Evolutionary conservation across 2,888 invertebrate genomes (phyloP).

Genomic region (Eupeodes latifasciatus): DNA sequence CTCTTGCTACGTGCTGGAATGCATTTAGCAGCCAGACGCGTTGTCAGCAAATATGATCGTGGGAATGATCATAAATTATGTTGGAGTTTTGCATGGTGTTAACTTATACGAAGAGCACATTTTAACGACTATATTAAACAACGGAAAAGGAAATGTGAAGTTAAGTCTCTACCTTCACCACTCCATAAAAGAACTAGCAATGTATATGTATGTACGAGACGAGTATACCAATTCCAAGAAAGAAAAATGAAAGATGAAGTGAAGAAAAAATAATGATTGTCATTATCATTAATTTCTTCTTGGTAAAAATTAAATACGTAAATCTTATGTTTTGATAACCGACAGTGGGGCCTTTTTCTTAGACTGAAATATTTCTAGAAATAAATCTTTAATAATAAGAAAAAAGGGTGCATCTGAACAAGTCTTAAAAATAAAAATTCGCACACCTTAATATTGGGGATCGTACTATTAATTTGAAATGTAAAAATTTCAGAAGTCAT

Average conservation of each 20-base stretch:
- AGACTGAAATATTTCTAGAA: no score
- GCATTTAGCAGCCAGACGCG: no score
- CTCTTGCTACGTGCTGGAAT: no score
- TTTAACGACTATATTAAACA: constrained; percentile 42
- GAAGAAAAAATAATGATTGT: constrained; percentile 22
- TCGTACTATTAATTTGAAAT: no score
- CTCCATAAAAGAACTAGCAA: constrained; percentile 10
- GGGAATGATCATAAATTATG: no score
- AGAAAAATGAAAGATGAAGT: constrained; percentile 8
- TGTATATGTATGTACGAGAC: neutral
- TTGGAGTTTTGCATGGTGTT: no score
- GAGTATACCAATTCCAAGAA: constrained; percentile 10
- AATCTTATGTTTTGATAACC: neutral
- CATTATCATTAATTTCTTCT: constrained; percentile 28
- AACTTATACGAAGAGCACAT: constrained; percentile 45
- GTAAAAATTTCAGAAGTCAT: no score
- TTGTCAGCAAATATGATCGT: no score
- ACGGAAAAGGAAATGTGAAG: constrained; percentile 36
- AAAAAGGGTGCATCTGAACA: no score
- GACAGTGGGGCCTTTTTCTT: neutral
- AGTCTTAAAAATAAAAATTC: no score
- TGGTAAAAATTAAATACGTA: constrained; percentile 22
- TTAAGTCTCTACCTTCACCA: neutral
- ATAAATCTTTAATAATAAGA: no score
- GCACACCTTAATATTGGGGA: no score